These are phyloP conservation scores for Cyprinella venusta DNA, from an alignment of 2,797 vertebrate genomes.

Conservation along the genomic window DNA sequence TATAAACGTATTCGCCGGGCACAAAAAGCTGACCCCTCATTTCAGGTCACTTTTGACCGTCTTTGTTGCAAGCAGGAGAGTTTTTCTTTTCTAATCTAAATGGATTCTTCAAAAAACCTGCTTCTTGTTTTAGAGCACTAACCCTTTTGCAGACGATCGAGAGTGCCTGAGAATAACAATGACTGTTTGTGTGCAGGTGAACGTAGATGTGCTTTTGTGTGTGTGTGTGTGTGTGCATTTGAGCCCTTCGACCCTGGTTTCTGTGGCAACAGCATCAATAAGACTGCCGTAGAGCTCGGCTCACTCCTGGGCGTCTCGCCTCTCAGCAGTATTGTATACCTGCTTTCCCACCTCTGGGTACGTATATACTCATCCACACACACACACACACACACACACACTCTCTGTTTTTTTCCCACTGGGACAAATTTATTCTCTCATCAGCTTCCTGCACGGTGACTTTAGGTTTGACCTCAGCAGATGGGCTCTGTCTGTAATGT, in stretches of 20 bases:
- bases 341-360: conserved; percentile 37
- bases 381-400: background rate
- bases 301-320: conserved; percentile 35
- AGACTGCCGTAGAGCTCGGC: conserved; percentile 37
- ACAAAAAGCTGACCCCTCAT: conserved; percentile 39
- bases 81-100: conserved; percentile 29
- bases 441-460: conserved; percentile 44
- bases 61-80: conserved; percentile 9
- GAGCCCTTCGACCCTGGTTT: conserved; percentile 54
- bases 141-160: conserved; percentile 58
- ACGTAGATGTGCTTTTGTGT: conserved; percentile 24
- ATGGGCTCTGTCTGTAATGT: conserved; percentile 38
- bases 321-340: conserved; percentile 32
- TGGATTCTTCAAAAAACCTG: conserved; percentile 27
- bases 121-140: conserved; percentile 49
- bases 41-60: conserved; percentile 13
- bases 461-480: conserved; percentile 42
- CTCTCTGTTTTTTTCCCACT: conserved; percentile 34
- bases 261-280: conserved; percentile 58
- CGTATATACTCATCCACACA: background rate
- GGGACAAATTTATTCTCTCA: conserved; percentile 46
- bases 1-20: conserved; percentile 3
- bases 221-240: conserved; percentile 50
- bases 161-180: conserved; percentile 62
- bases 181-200: conserved; percentile 43